Conservation (phyloP, 2,888 invertebrate species). For the Elegia similella region DNA sequence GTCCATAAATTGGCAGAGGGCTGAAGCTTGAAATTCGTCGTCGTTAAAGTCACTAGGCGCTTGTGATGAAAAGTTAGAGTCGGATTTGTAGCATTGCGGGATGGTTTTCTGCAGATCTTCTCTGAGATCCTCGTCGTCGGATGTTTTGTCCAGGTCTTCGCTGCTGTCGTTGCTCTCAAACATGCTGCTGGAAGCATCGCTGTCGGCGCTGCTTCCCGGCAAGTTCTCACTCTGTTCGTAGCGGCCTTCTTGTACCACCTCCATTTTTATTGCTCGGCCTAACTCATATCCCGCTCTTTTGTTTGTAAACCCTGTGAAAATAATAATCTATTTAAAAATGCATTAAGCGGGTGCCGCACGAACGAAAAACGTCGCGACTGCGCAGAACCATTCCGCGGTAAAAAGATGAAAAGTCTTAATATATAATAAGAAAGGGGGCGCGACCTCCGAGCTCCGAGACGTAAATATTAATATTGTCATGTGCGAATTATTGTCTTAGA, state of each 20-base stretch:
- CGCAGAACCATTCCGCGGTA: no score
- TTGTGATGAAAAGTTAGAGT: conserved; percentile 70
- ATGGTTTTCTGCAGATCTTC: conserved; percentile 73
- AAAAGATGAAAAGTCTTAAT: no score
- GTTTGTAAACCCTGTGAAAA: conserved; percentile 67
- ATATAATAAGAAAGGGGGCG: no score
- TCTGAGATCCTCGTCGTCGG: conserved; percentile 67
- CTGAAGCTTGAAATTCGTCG: conserved; percentile 74
- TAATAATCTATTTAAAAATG: conserved; percentile 29
- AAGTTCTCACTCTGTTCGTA: conserved; percentile 64
- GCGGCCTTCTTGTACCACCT: conserved; percentile 66
- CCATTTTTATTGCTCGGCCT: conserved; percentile 75
- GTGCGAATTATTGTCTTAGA: no score
- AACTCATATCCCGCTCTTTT: conserved; percentile 69
- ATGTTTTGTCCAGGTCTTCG: conserved; percentile 58
- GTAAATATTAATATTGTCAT: no score
- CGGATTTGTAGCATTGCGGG: conserved; percentile 72
- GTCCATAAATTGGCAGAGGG: conserved; percentile 76
- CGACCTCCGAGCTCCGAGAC: no score
- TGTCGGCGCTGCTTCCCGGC: conserved; percentile 61
- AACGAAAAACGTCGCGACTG: no score
- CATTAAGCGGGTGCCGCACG: no score
- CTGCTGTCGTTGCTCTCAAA: conserved; percentile 60
- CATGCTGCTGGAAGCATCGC: conserved; percentile 60
- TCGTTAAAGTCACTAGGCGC: conserved; percentile 64